Conservation (phyloP, 2,888 invertebrate genomes). For the Callosobruchus maculatus region DNA sequence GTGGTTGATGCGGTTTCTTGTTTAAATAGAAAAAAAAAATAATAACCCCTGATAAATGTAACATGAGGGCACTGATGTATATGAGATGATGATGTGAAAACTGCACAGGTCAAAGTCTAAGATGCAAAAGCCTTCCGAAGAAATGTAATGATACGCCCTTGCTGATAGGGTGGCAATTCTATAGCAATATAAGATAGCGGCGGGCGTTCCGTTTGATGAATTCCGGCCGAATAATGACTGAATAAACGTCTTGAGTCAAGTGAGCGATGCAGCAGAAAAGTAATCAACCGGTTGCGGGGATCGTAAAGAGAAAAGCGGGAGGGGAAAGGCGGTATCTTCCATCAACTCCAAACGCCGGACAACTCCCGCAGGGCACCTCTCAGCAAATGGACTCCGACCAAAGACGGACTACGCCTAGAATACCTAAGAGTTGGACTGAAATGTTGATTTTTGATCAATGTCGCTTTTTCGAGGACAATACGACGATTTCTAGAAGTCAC, state of each 20-base stretch:
- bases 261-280: background rate
- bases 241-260: slow-evolving; percentile 28
- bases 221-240: slow-evolving; percentile 45
- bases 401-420: background rate
- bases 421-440: too few relatives aligned
- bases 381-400: background rate
- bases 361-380: background rate
- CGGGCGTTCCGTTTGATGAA: slow-evolving; percentile 44
- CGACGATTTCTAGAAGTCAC: too few relatives aligned
- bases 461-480: too few relatives aligned
- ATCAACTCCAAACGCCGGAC: background rate
- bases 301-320: background rate
- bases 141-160: background rate
- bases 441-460: too few relatives aligned
- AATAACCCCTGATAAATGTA: too few relatives aligned
- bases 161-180: background rate
- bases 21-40: too few relatives aligned
- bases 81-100: too few relatives aligned
- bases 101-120: too few relatives aligned
- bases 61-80: too few relatives aligned
- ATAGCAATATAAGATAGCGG: slow-evolving; percentile 25
- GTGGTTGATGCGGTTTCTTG: too few relatives aligned
- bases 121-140: too few relatives aligned
- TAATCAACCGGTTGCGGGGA: background rate
- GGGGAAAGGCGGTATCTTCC: background rate